Evolutionary conservation across 2,113 vertebrate species (phyloP).

Genomic region (Notothenia rossii): DNA sequence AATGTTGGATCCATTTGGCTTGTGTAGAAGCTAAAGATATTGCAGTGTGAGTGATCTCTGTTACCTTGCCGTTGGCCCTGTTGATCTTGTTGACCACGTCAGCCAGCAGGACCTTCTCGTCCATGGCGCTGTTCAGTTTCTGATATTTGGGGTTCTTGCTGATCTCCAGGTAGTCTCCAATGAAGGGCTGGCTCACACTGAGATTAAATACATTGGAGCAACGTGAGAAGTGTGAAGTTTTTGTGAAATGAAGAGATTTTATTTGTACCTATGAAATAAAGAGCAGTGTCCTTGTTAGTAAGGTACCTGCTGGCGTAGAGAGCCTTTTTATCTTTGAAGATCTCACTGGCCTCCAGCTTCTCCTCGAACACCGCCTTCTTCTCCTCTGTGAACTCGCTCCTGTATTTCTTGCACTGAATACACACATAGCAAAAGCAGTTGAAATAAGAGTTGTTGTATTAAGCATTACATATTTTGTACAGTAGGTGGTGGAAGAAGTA

Average conservation of each 20-base stretch:
- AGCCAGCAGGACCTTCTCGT: conserved; percentile 96
- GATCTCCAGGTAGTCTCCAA: conserved; percentile 97
- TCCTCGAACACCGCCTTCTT: conserved; percentile 95
- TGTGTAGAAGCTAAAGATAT: too few species aligned
- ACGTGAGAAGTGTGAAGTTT: background rate
- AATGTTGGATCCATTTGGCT: background rate
- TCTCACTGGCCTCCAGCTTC: conserved; percentile 96
- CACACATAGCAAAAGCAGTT: background rate
- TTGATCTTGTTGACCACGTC: conserved; percentile 98
- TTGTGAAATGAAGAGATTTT: background rate
- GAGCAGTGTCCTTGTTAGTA: background rate
- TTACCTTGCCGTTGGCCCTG: conserved; percentile 97
- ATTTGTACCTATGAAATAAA: background rate
- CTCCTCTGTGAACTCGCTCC: conserved; percentile 94
- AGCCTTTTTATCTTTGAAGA: conserved; percentile 98
- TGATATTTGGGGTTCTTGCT: conserved; percentile 97
- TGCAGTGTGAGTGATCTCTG: background rate
- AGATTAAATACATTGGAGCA: background rate
- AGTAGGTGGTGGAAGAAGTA: too few species aligned
- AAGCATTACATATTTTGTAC: background rate
- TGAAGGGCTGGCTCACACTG: conserved; percentile 96
- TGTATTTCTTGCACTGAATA: conserved; percentile 95
- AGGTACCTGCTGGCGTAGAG: conserved; percentile 93
- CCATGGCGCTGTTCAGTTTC: conserved; percentile 91
- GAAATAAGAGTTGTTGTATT: background rate